Conservation (phyloP, 2,797 vertebrate genomes). For the Rhinoraja longicauda region DNA sequence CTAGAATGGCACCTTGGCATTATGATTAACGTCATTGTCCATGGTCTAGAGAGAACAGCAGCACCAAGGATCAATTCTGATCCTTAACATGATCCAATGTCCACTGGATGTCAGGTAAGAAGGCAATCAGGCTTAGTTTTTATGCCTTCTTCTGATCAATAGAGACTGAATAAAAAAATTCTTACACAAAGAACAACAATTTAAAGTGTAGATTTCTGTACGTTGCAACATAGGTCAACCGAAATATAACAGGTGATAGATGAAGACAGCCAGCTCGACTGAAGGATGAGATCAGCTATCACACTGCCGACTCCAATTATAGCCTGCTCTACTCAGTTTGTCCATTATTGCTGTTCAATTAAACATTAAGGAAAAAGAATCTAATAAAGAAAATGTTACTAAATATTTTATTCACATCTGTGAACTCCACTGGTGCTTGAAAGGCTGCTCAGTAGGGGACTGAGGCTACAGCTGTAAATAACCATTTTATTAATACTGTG, state of each 20-base stretch:
- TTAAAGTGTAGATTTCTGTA: conserved; percentile 17
- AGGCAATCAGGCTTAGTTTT: neutral
- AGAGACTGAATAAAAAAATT: conserved; percentile 16
- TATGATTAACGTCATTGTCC: neutral
- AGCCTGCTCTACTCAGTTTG: conserved; percentile 8
- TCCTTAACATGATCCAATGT: neutral
- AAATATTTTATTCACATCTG: conserved; percentile 34
- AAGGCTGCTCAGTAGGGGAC: neutral
- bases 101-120: neutral
- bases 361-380: conserved; percentile 29
- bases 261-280: conserved; percentile 4
- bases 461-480: neutral
- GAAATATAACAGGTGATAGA: conserved; percentile 20
- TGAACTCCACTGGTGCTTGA: neutral
- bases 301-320: conserved; percentile 22
- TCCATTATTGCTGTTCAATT: conserved; percentile 28
- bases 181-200: neutral
- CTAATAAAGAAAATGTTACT: conserved; percentile 27
- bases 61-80: neutral
- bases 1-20: neutral
- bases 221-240: conserved; percentile 12
- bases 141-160: neutral
- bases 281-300: conserved; percentile 27
- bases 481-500: conserved; percentile 20
- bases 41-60: neutral